Evolutionary conservation across 2,113 vertebrate genomes (phyloP).

Genomic region (Struthidea cinerea): DNA sequence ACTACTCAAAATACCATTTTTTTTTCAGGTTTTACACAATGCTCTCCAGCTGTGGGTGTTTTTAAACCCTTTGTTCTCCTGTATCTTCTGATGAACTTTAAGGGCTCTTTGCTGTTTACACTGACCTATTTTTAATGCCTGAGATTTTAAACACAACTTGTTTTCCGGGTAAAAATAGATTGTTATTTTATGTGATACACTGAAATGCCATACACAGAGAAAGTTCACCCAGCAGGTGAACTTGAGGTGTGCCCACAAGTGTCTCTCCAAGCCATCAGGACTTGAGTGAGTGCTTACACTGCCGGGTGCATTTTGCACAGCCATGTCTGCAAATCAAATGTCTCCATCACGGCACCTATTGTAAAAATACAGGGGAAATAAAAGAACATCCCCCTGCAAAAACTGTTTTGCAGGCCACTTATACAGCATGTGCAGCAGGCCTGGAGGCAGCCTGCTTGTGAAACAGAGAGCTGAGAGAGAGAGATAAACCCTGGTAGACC

Average conservation of each 20-base stretch:
- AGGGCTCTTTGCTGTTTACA: not conserved
- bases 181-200: not conserved
- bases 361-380: not conserved
- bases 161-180: not conserved
- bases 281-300: not conserved
- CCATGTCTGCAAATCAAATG: accelerated
- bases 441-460: not conserved
- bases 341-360: not conserved
- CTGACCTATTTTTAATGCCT: not conserved
- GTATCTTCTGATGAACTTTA: not conserved
- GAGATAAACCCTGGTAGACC: not conserved
- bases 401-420: not conserved
- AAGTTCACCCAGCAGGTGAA: not conserved
- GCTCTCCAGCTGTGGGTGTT: accelerated
- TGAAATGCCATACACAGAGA: not conserved
- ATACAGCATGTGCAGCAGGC: accelerated
- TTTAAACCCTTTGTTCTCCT: not conserved
- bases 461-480: not conserved
- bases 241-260: not conserved
- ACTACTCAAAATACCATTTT: not conserved
- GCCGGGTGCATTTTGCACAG: not conserved
- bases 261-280: not conserved
- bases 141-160: not conserved
- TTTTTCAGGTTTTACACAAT: not conserved
- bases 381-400: not conserved